Conservation (phyloP, 2,888 invertebrate genomes). For the Drosophila silvestris region DNA sequence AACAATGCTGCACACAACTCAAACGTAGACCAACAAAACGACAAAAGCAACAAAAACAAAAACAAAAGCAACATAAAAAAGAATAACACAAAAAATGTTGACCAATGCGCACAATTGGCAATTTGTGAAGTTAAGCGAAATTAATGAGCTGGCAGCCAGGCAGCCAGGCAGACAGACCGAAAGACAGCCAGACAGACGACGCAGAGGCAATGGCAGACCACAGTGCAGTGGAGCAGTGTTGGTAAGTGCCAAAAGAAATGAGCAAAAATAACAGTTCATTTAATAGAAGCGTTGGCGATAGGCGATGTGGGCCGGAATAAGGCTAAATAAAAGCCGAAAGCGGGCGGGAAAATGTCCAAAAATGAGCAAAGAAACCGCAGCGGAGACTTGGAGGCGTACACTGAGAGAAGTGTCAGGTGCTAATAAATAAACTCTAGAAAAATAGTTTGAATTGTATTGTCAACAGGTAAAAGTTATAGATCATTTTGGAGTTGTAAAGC, state of each 20-base stretch:
- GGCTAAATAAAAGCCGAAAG: slow-evolving; percentile 61
- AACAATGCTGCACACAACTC: slow-evolving; percentile 50
- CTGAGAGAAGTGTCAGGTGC: background rate
- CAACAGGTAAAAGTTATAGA: too few relatives aligned
- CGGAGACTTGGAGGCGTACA: slow-evolving; percentile 5
- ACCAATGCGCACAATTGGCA: slow-evolving; percentile 81
- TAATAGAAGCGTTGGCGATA: background rate
- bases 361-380: slow-evolving; percentile 15
- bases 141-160: slow-evolving; percentile 66
- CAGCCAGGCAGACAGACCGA: background rate
- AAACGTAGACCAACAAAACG: slow-evolving; percentile 17
- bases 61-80: slow-evolving; percentile 24
- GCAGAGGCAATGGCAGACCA: background rate
- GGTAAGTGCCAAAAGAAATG: slow-evolving; percentile 21
- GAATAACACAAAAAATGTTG: slow-evolving; percentile 63
- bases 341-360: slow-evolving; percentile 7
- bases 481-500: background rate
- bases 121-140: slow-evolving; percentile 82
- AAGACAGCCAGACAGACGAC: background rate
- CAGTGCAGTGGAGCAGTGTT: slow-evolving; percentile 28
- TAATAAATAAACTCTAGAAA: too few relatives aligned
- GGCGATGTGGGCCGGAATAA: slow-evolving; percentile 16
- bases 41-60: slow-evolving; percentile 12
- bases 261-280: slow-evolving; percentile 17
- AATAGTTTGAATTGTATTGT: too few relatives aligned